Evolutionary conservation across 2,113 vertebrate species (phyloP).

Genomic region (Balaenoptera acutorostrata): DNA sequence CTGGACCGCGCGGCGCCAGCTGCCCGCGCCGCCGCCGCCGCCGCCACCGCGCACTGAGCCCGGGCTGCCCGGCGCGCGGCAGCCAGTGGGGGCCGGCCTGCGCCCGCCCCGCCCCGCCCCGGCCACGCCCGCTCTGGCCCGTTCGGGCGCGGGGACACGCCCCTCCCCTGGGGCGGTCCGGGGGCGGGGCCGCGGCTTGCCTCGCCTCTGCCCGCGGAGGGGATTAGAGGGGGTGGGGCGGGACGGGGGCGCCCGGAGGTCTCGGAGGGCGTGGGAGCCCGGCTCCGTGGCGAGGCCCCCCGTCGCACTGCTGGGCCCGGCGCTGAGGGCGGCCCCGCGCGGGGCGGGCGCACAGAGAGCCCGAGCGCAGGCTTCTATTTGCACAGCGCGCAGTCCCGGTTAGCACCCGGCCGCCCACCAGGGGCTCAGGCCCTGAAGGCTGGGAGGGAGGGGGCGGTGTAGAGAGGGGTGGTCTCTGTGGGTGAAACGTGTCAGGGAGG

Average conservation of each 20-base stretch:
- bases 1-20: background rate
- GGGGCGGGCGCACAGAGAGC: background rate
- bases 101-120: background rate
- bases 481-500: background rate
- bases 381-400: background rate
- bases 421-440: background rate
- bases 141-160: background rate
- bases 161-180: background rate
- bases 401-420: background rate
- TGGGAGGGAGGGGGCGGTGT: too few species aligned
- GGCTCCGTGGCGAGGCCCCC: background rate
- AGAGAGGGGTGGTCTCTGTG: background rate
- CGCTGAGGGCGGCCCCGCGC: background rate
- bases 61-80: background rate
- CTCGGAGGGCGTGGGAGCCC: slow-evolving; percentile 47
- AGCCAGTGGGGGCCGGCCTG: slow-evolving; percentile 35
- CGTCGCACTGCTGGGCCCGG: accelerated
- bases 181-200: background rate
- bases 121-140: background rate
- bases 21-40: background rate
- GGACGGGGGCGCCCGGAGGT: slow-evolving; percentile 22
- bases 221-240: slow-evolving; percentile 12
- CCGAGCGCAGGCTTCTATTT: background rate
- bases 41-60: slow-evolving; percentile 42
- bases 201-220: background rate